These are phyloP conservation scores for Zophobas morio DNA, from an alignment of 1,140 invertebrate genomes.

Conservation along the genomic window DNA sequence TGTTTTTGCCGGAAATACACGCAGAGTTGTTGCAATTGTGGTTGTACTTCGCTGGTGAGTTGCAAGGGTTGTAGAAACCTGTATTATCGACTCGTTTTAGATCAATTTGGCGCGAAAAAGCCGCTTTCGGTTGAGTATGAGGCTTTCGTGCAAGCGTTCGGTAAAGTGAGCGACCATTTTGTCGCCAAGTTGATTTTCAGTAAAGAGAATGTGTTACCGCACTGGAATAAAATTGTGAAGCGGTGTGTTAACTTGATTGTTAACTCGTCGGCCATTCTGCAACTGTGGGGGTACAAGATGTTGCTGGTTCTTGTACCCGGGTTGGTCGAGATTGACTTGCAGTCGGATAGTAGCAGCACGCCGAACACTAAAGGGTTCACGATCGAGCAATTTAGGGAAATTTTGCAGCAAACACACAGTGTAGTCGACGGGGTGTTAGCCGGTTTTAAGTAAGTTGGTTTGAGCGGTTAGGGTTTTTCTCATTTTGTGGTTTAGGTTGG, in stretches of 20 bases:
- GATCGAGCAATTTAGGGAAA: conserved; percentile 72
- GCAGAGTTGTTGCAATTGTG: conserved; percentile 69
- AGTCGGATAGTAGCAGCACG: conserved; percentile 65
- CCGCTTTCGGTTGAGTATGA: conserved; percentile 49
- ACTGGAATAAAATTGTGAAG: conserved; percentile 63
- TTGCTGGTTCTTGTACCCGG: conserved; percentile 66
- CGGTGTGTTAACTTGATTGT: conserved; percentile 58
- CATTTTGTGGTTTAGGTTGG: conserved; percentile 68
- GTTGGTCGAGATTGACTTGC: conserved; percentile 68
- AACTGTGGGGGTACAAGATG: conserved; percentile 69
- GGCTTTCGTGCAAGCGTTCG: conserved; percentile 66
- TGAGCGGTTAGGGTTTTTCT: conserved; percentile 66
- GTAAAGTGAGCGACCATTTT: conserved; percentile 63
- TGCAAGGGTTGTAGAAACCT: conserved; percentile 29
- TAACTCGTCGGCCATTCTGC: conserved; percentile 66
- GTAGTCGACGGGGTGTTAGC: conserved; percentile 71
- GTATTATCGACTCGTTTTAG: conserved; percentile 55
- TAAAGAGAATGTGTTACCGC: conserved; percentile 57
- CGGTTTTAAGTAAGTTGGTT: conserved; percentile 73
- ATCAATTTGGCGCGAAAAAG: conserved; percentile 50
- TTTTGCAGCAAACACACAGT: conserved; percentile 69
- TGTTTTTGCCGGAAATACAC: conserved; percentile 72
- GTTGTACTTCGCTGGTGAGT: conserved; percentile 67
- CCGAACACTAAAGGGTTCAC: conserved; percentile 63
- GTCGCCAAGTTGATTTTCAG: conserved; percentile 62